These are phyloP conservation scores for Gymnoscopelus microlampas DNA, from an alignment of 2,797 vertebrate genomes.

Conservation along the genomic window DNA sequence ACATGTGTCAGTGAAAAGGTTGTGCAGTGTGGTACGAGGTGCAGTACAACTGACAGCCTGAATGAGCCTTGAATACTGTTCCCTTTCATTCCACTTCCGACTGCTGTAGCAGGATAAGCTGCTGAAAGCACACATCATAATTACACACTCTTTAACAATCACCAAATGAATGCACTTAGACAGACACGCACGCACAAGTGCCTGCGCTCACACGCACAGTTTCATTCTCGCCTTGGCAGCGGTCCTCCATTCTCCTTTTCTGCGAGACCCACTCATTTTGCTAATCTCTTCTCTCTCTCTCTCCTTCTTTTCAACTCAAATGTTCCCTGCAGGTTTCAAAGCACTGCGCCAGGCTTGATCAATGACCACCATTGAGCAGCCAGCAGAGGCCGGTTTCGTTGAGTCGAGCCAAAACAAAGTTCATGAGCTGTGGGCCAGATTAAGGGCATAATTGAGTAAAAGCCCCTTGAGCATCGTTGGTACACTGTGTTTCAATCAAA, in stretches of 20 bases:
- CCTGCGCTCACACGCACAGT: no score
- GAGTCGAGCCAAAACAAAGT: constrained; percentile 53
- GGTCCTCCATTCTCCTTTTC: constrained; percentile 14
- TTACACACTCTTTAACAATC: background rate
- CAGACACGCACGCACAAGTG: no score
- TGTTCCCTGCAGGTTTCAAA: constrained; percentile 52
- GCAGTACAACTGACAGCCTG: background rate
- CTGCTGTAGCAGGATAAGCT: background rate
- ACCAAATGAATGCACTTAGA: no score
- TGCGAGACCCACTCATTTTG: constrained; percentile 36
- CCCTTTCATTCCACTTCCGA: constrained; percentile 9
- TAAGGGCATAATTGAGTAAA: constrained; percentile 52
- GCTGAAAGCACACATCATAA: background rate
- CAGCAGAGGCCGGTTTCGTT: constrained; percentile 34
- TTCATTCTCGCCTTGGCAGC: constrained; percentile 24
- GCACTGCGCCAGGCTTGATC: constrained; percentile 52
- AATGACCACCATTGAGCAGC: constrained; percentile 49
- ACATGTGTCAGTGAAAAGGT: constrained; percentile 1
- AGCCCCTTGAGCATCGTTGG: constrained; percentile 16
- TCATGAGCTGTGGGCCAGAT: constrained; percentile 51
- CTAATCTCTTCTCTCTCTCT: constrained; percentile 37
- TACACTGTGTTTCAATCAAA: constrained; percentile 25
- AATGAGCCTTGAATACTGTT: background rate
- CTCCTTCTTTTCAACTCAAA: constrained; percentile 18
- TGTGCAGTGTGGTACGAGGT: background rate